Conservation (phyloP, 2,113 vertebrate species). For the Hymenochirus boettgeri region DNA sequence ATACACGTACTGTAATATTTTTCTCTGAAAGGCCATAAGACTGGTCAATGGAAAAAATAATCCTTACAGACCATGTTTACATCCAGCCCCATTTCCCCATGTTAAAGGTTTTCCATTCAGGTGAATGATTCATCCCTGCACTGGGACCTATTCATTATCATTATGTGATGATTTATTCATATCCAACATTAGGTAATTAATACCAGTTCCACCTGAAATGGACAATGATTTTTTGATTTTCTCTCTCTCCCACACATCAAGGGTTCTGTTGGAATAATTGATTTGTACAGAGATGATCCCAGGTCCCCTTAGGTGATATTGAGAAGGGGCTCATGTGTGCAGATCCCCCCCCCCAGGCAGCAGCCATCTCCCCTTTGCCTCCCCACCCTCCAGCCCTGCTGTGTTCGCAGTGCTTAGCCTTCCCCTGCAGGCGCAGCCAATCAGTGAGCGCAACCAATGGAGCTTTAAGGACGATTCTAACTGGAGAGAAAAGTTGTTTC, state of each 20-base stretch:
- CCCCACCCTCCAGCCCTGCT: constrained; percentile 15
- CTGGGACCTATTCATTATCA: constrained; percentile 57
- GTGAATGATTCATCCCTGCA: constrained; percentile 49
- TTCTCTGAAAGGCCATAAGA: too few species aligned
- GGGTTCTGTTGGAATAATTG: constrained; percentile 68
- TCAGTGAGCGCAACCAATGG: constrained; percentile 69
- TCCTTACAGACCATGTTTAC: too few species aligned
- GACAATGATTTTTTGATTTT: constrained; percentile 45
- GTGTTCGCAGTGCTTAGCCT: constrained; percentile 28
- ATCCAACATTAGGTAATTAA: constrained; percentile 61
- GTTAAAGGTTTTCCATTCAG: constrained; percentile 17
- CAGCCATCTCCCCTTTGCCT: constrained; percentile 14
- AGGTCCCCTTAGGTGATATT: constrained; percentile 63
- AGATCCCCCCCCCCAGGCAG: constrained; percentile 57
- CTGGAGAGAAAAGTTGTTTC: constrained; percentile 64
- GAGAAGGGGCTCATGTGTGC: constrained; percentile 68
- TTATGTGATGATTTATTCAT: constrained; percentile 64
- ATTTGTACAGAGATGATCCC: constrained; percentile 69
- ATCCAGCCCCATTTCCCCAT: too few species aligned
- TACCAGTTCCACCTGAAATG: constrained; percentile 53
- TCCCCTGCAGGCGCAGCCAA: constrained; percentile 79
- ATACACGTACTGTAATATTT: too few species aligned
- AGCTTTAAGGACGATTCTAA: constrained; percentile 84
- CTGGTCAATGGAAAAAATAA: too few species aligned
- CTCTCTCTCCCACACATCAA: constrained; percentile 34